phyloP scores from a whole-genome alignment of 2,888 invertebrate species.

The Aproaerema taeniolella region DNA sequence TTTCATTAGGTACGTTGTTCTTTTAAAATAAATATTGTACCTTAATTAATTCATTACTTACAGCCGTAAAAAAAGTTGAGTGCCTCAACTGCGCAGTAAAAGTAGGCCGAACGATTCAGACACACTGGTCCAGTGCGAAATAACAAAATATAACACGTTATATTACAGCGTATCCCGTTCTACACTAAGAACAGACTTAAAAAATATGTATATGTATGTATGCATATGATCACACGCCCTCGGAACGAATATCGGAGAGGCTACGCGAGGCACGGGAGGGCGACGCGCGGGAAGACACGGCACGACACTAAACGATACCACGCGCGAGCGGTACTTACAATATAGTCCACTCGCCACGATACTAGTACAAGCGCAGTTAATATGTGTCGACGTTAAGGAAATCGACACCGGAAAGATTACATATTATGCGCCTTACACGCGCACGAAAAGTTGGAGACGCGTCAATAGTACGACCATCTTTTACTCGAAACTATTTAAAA shows the following conservation, averaged over 20 bases:
- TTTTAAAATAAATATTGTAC: slow-evolving; percentile 14
- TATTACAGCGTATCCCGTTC: slow-evolving; percentile 18
- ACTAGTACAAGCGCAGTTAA: no score
- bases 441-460: not conserved
- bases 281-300: slow-evolving; percentile 10
- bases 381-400: not conserved
- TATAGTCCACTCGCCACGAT: no score
- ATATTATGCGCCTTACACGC: not conserved
- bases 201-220: slow-evolving; percentile 19
- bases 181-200: slow-evolving; percentile 22
- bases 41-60: not conserved
- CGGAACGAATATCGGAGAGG: slow-evolving; percentile 14
- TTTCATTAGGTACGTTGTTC: slow-evolving; percentile 12
- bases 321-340: slow-evolving; percentile 3
- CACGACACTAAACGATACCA: slow-evolving; percentile 11
- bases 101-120: slow-evolving; percentile 26
- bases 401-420: slow-evolving; percentile 2
- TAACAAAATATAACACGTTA: slow-evolving; percentile 17
- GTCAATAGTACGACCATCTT: no score
- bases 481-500: no score
- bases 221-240: slow-evolving; percentile 19
- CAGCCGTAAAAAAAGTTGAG: slow-evolving; percentile 5
- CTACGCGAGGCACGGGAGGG: slow-evolving; percentile 16
- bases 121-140: slow-evolving; percentile 10
- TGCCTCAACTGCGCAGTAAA: slow-evolving; percentile 18